These are phyloP conservation scores for Frieseomelitta varia DNA, from an alignment of 1,140 invertebrate genomes.

Conservation along the genomic window DNA sequence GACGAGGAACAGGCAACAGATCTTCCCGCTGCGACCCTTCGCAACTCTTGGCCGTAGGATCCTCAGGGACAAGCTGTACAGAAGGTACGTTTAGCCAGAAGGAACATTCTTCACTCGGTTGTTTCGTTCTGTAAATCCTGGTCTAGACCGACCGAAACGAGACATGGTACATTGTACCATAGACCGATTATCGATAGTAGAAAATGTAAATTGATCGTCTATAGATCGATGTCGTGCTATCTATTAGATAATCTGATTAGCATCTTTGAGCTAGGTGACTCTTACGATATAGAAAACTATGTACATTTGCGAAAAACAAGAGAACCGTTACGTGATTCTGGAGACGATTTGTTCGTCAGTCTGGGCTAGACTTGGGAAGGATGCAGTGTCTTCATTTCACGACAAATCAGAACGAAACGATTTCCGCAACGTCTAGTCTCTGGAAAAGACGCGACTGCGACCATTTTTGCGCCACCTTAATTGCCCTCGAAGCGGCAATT, in stretches of 20 bases:
- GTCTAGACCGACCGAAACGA: too few species aligned
- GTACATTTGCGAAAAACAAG: too few species aligned
- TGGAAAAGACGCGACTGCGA: not conserved
- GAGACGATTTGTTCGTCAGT: too few species aligned
- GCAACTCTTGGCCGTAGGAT: conserved; percentile 83
- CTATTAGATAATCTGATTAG: too few species aligned
- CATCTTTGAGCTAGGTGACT: too few species aligned
- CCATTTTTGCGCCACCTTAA: not conserved
- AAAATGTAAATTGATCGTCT: too few species aligned
- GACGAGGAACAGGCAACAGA: conserved; percentile 84
- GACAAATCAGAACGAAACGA: not conserved
- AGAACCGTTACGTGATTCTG: too few species aligned
- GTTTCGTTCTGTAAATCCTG: not conserved
- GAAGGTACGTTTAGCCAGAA: conserved; percentile 80
- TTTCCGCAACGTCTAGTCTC: not conserved
- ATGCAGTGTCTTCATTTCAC: not conserved
- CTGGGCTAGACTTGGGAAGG: not conserved
- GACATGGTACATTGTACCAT: too few species aligned
- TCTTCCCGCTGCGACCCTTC: conserved; percentile 82
- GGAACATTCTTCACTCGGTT: not conserved
- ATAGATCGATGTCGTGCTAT: too few species aligned
- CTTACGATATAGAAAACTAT: too few species aligned
- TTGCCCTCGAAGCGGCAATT: conserved; percentile 1
- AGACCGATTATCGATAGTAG: too few species aligned
- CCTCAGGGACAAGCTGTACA: conserved; percentile 83